These are phyloP conservation scores for Drosophila eohydei DNA, from an alignment of 2,888 invertebrate genomes.

Conservation along the genomic window DNA sequence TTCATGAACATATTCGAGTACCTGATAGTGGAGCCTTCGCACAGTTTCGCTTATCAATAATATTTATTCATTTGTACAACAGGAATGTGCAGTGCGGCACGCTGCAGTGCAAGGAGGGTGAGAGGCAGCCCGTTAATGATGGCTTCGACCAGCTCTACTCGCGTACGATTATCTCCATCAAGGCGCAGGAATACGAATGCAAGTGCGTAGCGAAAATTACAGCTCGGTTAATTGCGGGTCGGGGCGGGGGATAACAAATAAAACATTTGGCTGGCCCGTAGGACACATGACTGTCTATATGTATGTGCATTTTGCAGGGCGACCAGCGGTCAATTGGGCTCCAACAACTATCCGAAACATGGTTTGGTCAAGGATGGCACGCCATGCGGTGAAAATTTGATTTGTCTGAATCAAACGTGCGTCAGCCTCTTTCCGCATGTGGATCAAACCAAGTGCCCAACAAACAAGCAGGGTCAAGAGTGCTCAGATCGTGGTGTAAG, in stretches of 20 bases:
- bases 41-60: slow-evolving; percentile 3
- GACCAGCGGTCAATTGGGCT: slow-evolving; percentile 89
- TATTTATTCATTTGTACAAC: not conserved
- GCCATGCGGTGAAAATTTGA: slow-evolving; percentile 95
- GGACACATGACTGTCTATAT: slow-evolving; percentile 1
- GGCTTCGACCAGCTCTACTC: slow-evolving; percentile 94
- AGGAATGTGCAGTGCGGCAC: slow-evolving; percentile 97
- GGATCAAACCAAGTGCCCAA: slow-evolving; percentile 95
- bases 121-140: slow-evolving; percentile 91
- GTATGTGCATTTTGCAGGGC: slow-evolving; percentile 86
- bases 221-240: not conserved
- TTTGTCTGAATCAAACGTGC: slow-evolving; percentile 98
- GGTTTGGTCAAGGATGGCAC: slow-evolving; percentile 97
- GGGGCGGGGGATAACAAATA: not conserved
- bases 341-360: slow-evolving; percentile 89
- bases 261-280: not conserved
- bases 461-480: slow-evolving; percentile 93
- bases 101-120: slow-evolving; percentile 96
- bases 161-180: slow-evolving; percentile 94
- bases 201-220: slow-evolving; percentile 89
- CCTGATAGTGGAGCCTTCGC: too few relatives aligned
- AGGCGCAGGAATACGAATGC: slow-evolving; percentile 96
- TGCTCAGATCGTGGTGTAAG: slow-evolving; percentile 98
- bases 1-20: not conserved
- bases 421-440: slow-evolving; percentile 93